Evolutionary conservation across 2,113 vertebrate species (phyloP).

Genomic region (Symphodus melops): DNA sequence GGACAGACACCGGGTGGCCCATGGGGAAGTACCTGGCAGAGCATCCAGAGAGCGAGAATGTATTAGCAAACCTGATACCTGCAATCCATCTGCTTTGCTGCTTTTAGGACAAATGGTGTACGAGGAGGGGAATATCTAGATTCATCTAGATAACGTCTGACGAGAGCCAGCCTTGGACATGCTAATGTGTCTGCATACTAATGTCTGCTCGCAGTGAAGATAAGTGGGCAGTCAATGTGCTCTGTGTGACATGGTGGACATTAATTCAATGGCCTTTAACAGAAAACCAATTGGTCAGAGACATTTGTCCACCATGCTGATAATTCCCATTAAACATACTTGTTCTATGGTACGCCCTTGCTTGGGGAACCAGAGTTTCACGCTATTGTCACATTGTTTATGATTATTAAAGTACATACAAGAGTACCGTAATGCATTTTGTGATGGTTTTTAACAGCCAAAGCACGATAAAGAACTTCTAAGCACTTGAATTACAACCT

Average conservation of each 20-base stretch:
- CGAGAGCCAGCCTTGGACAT: slow-evolving; percentile 35
- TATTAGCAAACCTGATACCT: slow-evolving; percentile 53
- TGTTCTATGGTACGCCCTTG: background rate
- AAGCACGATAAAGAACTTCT: slow-evolving; percentile 12
- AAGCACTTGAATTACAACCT: slow-evolving; percentile 20
- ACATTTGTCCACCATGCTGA: slow-evolving; percentile 47
- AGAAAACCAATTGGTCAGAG: slow-evolving; percentile 54
- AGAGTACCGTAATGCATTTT: slow-evolving; percentile 22
- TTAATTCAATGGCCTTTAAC: slow-evolving; percentile 72
- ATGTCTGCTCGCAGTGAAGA: slow-evolving; percentile 52
- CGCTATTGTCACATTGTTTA: slow-evolving; percentile 12
- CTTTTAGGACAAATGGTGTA: slow-evolving; percentile 45
- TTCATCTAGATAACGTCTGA: slow-evolving; percentile 36
- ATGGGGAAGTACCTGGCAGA: slow-evolving; percentile 92
- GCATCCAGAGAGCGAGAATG: slow-evolving; percentile 19
- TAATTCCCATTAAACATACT: slow-evolving; percentile 14
- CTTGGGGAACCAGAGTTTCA: background rate
- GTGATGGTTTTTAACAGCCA: background rate
- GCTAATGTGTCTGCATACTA: slow-evolving; percentile 61
- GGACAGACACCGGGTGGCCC: slow-evolving; percentile 94
- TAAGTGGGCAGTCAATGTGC: slow-evolving; percentile 47
- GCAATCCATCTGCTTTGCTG: slow-evolving; percentile 26
- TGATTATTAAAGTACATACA: slow-evolving; percentile 7
- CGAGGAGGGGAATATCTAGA: slow-evolving; percentile 57
- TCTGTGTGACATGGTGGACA: slow-evolving; percentile 52